Base-by-base conservation (phyloP, 2,113 vertebrate genomes). In the Corythaixoides concolor region DNA sequence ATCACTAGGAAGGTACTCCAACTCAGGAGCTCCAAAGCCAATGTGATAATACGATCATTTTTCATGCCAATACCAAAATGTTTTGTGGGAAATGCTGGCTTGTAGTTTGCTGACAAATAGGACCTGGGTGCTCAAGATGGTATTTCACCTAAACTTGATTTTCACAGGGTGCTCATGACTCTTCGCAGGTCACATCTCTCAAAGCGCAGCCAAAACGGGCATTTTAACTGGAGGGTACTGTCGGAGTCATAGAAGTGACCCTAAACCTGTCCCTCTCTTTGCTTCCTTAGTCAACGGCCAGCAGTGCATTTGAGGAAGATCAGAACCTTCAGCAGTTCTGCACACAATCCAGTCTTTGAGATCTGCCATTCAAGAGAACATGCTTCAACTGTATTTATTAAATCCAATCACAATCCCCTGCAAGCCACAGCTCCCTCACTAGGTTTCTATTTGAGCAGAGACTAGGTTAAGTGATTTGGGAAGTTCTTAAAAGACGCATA, bases 401-500 rank as follows among this genome's bases (percentile, higher is more conserved):
- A 41, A 93, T 56, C 55, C 63, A 93, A 5, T 9, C 13, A 58
- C 59, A 75, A 12, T 32, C 7, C 41, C 73, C 89, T 84, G 67
- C 76, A 88, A 94, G 53, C 55, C 94, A 76, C 55, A 84, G 18
- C 49, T 53, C 50, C 21, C 28, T 84, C 60, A 35, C 11, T 12
- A 58, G 47, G 56, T 76, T 77, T 93, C 63, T 59, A 2, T 39
- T 92, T 69, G 53, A 75, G 86, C 89, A 89, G 90, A 87, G 63
- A 89, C 90, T 67, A 76, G 64, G 66, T 94, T 96, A 84, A 91
- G 75, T 11, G 76, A 62, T 92, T 87, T 67, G 50, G 73, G 92
- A 92, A 89, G 43, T 37, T 78, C 81, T 78, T 67, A 89, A 79
- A 78, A 91, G 93, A 93, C 35, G 85, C 59, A 78, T 69, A 87